phyloP scores from a whole-genome alignment of 2,113 vertebrate genomes.

The Piaya cayana region DNA sequence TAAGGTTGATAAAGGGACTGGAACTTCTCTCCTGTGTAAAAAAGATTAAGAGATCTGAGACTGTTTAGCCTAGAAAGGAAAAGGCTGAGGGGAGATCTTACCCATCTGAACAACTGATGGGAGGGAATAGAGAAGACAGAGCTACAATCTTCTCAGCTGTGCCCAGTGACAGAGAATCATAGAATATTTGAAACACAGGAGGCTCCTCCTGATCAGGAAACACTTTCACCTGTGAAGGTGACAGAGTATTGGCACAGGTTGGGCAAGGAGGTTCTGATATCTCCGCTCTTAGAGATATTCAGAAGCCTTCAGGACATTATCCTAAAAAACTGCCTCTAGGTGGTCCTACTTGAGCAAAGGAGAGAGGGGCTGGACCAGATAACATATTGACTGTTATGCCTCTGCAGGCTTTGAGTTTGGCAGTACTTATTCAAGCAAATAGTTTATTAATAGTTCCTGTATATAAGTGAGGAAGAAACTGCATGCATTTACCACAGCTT shows the following conservation, averaged over 20 bases:
- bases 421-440: not conserved
- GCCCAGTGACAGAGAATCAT: not conserved
- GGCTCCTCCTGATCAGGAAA: not conserved
- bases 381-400: not conserved
- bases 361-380: fast-evolving
- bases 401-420: not conserved
- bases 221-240: not conserved
- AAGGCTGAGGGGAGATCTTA: not conserved
- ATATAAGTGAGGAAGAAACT: not conserved
- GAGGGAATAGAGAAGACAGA: not conserved
- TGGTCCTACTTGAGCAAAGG: not conserved
- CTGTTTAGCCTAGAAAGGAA: not conserved
- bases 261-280: not conserved
- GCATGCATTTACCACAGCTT: not conserved
- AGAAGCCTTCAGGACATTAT: not conserved
- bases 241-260: not conserved
- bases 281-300: not conserved
- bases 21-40: not conserved
- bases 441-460: not conserved
- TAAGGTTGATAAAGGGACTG: not conserved
- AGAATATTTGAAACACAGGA: not conserved
- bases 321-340: not conserved
- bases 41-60: not conserved
- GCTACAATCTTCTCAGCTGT: not conserved
- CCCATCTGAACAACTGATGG: not conserved